Base-by-base conservation (phyloP, 1,140 invertebrate species). In the Psix sp. region DNA sequence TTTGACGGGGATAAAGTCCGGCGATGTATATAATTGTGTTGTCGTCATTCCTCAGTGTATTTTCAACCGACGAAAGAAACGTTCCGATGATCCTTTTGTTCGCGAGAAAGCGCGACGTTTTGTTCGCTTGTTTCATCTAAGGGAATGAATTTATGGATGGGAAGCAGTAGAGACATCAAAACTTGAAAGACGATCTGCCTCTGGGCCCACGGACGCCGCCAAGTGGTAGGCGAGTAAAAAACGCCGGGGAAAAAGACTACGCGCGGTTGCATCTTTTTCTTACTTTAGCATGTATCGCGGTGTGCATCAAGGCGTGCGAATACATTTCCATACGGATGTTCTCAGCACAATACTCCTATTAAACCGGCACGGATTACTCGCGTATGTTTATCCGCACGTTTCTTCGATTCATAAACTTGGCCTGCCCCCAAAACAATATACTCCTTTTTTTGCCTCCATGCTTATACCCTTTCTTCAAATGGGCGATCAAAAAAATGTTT, bases 151-250 rank as follows among this genome's bases (percentile, higher is more conserved):
- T 71, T 76, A 71, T 76, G 73, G 65, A 57, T 66, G 59, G 52
- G 20, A 20, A 70, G 13, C 10, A 75, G 73, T 75, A 75, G 54
- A 75, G 72, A 74, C 72, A 68, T 74, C 72, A 74, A 68, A 74
- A 68, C 46, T 74, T 65, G 65, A 74, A 68, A 68, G 72, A 74
- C 63, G 59, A 74, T 74, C 72, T 57, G 70, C 76, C 65, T 67
- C 52, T 59, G 66, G 65, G 46, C 65, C 33, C 52, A 49, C 57
- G 45, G 49, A 45, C 42, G 38, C 54, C 36, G 40, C n/a, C 15
- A 52, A 56, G 40, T 15, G n/a, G 36, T 2, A 48, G 16, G 31
- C 17, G 31, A 31, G 45, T 21, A 56, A 54, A 60, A 49, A 56
- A 57, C 3, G 3, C 11, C 15, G 20, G 40, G 24, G 21, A 56